These are phyloP conservation scores for Peromyscus melanophrys DNA, from an alignment of 2,797 vertebrate species.

Conservation along the genomic window DNA sequence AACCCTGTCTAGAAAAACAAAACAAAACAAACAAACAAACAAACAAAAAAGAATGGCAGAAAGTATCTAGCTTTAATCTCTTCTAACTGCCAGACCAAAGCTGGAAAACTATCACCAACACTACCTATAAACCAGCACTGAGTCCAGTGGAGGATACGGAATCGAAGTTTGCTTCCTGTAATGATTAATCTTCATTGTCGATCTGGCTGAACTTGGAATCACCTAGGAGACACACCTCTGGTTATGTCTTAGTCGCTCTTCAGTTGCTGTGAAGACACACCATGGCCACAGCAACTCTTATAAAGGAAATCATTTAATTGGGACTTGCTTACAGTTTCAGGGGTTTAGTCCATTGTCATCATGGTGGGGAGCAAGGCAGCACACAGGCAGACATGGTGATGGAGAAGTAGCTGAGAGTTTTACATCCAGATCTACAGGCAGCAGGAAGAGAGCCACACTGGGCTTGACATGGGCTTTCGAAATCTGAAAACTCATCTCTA, in stretches of 20 bases:
- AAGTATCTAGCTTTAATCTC: not conserved
- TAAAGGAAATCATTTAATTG: not conserved
- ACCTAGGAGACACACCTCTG: not conserved
- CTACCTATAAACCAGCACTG: not conserved
- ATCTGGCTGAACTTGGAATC: not conserved
- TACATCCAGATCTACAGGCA: not conserved
- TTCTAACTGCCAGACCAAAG: not conserved
- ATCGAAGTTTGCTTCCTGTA: not conserved
- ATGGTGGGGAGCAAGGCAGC: not conserved
- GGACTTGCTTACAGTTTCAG: not conserved
- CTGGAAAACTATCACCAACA: not conserved
- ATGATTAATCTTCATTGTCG: not conserved
- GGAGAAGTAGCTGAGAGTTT: not conserved
- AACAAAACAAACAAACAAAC: not conserved
- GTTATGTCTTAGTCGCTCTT: not conserved
- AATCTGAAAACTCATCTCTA: not conserved
- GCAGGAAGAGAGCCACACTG: not conserved
- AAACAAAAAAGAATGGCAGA: not conserved
- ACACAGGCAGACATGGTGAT: not conserved
- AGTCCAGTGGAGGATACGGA: not conserved
- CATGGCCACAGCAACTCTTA: not conserved
- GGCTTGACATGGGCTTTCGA: not conserved
- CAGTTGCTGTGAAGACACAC: not conserved
- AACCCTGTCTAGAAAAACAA: not conserved
- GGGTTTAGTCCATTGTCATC: not conserved